These are phyloP conservation scores for Argentina silus DNA, from an alignment of 2,797 vertebrate genomes.

Conservation along the genomic window DNA sequence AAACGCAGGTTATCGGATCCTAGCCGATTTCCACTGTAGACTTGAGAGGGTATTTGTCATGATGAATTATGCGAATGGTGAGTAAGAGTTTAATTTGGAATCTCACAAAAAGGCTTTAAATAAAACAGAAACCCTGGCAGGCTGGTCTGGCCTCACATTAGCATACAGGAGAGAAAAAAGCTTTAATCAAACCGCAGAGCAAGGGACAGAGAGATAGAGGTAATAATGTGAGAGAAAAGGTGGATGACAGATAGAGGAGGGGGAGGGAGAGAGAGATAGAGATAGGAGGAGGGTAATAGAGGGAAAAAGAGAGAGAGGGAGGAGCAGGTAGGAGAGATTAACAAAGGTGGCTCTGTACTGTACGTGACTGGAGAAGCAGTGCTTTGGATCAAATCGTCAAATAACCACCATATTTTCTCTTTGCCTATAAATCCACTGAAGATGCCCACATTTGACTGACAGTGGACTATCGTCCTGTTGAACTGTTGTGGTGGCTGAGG, in stretches of 20 bases:
- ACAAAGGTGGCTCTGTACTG: neutral
- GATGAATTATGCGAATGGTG: slow-evolving; percentile 53
- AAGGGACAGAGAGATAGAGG: slow-evolving; percentile 27
- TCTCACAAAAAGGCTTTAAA: slow-evolving; percentile 57
- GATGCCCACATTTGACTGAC: neutral
- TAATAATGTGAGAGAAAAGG: neutral
- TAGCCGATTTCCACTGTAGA: slow-evolving; percentile 6
- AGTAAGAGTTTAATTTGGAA: slow-evolving; percentile 59
- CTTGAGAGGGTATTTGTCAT: slow-evolving; percentile 31
- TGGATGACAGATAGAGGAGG: neutral
- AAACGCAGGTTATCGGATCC: neutral
- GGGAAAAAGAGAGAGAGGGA: no score
- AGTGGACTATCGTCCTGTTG: neutral
- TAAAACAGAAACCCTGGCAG: slow-evolving; percentile 44
- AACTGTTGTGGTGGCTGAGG: no score
- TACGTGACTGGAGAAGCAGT: neutral
- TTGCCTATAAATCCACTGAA: no score
- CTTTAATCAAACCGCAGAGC: slow-evolving; percentile 30
- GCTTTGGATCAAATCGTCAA: neutral
- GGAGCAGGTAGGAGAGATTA: neutral
- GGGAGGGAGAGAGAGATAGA: neutral
- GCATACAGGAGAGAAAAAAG: slow-evolving; percentile 40
- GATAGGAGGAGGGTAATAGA: neutral
- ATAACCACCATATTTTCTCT: no score
- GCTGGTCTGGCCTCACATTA: slow-evolving; percentile 43